phyloP scores from a whole-genome alignment of 2,113 vertebrate genomes.

The Merops nubicus region DNA sequence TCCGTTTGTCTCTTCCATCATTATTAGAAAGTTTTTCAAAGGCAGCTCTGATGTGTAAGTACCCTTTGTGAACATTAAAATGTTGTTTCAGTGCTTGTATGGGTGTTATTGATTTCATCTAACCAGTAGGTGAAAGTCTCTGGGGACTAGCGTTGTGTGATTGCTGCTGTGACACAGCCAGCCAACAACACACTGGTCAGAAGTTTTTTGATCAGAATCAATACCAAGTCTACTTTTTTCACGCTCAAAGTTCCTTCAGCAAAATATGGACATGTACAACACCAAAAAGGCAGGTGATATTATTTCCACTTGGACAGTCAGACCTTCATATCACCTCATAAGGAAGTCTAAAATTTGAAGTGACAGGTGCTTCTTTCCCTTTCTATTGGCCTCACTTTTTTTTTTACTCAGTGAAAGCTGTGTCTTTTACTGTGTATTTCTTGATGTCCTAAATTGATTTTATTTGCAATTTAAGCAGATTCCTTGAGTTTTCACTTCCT shows the following conservation, averaged over 20 bases:
- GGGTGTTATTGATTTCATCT: constrained; percentile 74
- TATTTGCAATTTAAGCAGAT: not conserved
- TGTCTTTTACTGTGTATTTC: not conserved
- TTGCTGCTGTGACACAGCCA: constrained; percentile 58
- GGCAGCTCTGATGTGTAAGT: constrained; percentile 44
- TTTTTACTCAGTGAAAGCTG: not conserved
- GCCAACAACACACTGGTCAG: not conserved
- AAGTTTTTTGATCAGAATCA: constrained; percentile 59
- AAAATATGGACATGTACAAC: not conserved
- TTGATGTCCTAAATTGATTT: not conserved
- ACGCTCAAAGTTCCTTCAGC: not conserved
- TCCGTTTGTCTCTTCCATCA: not conserved
- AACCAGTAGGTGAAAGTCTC: constrained; percentile 66
- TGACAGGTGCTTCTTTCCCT: not conserved
- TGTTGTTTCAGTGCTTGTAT: constrained; percentile 67
- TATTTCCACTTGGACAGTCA: constrained; percentile 1
- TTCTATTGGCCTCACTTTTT: not conserved
- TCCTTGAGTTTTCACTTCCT: not conserved
- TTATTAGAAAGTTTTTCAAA: constrained; percentile 50
- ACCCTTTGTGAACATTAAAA: constrained; percentile 69
- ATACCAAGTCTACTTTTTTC: constrained; percentile 34
- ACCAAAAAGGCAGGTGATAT: constrained; percentile 1
- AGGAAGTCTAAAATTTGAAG: not conserved
- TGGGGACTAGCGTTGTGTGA: constrained; percentile 54
- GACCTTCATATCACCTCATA: not conserved